Evolutionary conservation across 2,113 vertebrate species (phyloP).

Genomic region (Polypterus bichir): DNA sequence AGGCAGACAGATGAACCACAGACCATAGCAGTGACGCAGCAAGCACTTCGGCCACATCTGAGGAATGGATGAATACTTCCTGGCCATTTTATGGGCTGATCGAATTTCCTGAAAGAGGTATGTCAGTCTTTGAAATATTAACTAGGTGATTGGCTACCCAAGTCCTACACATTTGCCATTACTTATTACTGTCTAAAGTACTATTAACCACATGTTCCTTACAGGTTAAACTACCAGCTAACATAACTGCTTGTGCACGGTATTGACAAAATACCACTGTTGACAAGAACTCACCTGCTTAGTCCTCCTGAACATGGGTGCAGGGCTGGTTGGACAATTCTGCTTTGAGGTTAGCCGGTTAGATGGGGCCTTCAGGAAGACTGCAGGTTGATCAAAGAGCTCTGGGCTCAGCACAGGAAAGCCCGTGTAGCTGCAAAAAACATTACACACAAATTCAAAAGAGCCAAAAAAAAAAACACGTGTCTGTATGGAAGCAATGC

Average conservation of each 20-base stretch:
- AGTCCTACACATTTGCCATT: too few species aligned
- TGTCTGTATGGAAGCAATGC: background rate
- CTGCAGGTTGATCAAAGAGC: conserved; percentile 74
- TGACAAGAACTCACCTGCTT: conserved; percentile 67
- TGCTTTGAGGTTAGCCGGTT: conserved; percentile 62
- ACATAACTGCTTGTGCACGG: too few species aligned
- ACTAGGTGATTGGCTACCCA: too few species aligned
- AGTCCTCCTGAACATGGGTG: conserved; percentile 87
- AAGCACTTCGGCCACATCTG: conserved; percentile 97
- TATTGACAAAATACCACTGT: too few species aligned
- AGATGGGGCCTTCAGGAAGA: conserved; percentile 46
- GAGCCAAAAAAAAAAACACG: background rate
- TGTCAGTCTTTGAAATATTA: too few species aligned
- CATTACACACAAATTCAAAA: conserved; percentile 16
- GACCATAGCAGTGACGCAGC: conserved; percentile 80
- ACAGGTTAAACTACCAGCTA: too few species aligned
- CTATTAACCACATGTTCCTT: too few species aligned
- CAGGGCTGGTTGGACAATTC: conserved; percentile 78
- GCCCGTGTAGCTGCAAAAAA: conserved; percentile 72
- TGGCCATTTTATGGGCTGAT: conserved; percentile 86
- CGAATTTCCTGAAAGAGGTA: conserved; percentile 73
- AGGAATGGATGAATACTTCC: conserved; percentile 81
- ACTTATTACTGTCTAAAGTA: too few species aligned
- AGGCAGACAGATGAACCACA: conserved; percentile 97
- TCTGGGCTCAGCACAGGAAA: conserved; percentile 81